These are phyloP conservation scores for Hydrozoanthus tunicans DNA, from an alignment of 64 coral and sea anemone species.

Conservation along the genomic window DNA sequence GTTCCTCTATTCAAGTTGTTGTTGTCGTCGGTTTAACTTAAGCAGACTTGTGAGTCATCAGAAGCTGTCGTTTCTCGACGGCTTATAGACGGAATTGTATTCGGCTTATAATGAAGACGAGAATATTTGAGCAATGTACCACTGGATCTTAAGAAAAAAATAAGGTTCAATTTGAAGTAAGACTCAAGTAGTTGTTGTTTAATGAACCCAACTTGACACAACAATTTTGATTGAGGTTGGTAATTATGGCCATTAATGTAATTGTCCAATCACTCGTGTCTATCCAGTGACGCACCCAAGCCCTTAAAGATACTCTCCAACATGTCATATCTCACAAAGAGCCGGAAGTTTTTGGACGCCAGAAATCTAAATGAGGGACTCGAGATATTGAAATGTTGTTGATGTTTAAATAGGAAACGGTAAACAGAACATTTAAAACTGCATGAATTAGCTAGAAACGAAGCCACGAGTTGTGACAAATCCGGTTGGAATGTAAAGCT, in stretches of 20 bases:
- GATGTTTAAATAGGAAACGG: slow-evolving; percentile 48
- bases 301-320: not conserved
- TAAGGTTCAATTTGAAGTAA: not conserved
- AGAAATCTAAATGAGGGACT: slow-evolving; percentile 60
- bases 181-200: not conserved
- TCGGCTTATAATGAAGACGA: not conserved
- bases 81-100: not conserved
- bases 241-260: slow-evolving; percentile 12
- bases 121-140: not conserved
- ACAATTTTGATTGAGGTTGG: not conserved
- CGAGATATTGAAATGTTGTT: slow-evolving; percentile 48
- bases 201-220: not conserved
- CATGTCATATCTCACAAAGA: slow-evolving; percentile 29
- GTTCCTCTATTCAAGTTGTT: not conserved
- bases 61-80: too few species aligned
- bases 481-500: not conserved
- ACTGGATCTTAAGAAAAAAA: not conserved
- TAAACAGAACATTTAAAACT: slow-evolving; percentile 57
- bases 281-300: slow-evolving; percentile 18
- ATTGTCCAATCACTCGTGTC: slow-evolving; percentile 3
- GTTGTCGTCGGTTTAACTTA: not conserved
- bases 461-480: slow-evolving; percentile 13
- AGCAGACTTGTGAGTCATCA: too few species aligned
- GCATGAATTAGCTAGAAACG: not conserved
- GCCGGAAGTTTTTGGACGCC: slow-evolving; percentile 58